Conservation (phyloP, 1,140 invertebrate species). For the Heterodera carotae region DNA sequence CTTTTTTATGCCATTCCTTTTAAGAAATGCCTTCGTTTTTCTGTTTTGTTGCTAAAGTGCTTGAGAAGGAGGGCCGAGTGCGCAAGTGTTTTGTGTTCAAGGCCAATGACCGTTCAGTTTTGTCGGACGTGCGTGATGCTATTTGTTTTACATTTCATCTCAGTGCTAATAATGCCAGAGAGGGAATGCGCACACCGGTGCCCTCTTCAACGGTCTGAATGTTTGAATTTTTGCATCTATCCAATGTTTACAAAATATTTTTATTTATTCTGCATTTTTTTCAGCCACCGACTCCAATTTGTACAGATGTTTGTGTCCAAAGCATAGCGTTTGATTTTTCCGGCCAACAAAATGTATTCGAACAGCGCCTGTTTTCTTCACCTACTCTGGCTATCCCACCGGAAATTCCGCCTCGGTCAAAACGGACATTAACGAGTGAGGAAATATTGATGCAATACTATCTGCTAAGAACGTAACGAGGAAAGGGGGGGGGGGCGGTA, state of each 20-base stretch:
- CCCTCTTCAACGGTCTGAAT: slow-evolving; percentile 14
- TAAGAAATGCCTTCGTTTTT: slow-evolving; percentile 26
- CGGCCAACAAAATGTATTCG: background rate
- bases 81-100: slow-evolving; percentile 35
- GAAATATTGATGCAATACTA: no score
- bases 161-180: background rate
- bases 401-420: slow-evolving; percentile 16
- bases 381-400: background rate
- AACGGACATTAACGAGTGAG: background rate
- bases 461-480: no score
- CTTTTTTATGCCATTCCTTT: background rate
- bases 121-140: slow-evolving; percentile 24
- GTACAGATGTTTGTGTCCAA: background rate
- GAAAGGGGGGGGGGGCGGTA: no score
- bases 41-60: slow-evolving; percentile 28
- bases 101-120: slow-evolving; percentile 15
- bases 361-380: background rate
- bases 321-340: background rate
- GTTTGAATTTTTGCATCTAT: background rate
- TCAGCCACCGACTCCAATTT: slow-evolving; percentile 27
- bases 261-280: background rate
- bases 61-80: background rate
- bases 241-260: background rate
- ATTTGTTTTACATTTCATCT: slow-evolving; percentile 35
- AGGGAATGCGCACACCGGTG: slow-evolving; percentile 2